phyloP scores from a whole-genome alignment of 1,140 invertebrate genomes.

The Formica selysi region DNA sequence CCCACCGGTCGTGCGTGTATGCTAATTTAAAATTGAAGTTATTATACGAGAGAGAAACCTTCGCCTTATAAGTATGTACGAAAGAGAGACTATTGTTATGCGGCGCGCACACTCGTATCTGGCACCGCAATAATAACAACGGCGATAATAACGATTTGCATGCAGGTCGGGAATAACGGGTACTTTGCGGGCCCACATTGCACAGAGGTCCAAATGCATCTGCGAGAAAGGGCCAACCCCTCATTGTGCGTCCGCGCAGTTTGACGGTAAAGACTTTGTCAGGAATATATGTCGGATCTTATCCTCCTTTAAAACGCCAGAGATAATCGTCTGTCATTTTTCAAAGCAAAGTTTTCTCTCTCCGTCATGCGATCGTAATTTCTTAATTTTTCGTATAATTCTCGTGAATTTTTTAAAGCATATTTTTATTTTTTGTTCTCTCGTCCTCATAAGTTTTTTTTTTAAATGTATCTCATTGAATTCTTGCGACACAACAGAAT shows the following conservation, averaged over 20 bases:
- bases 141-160: constrained; percentile 59
- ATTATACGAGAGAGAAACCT: background rate
- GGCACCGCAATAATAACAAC: constrained; percentile 58
- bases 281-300: constrained; percentile 34
- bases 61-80: background rate
- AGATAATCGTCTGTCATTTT: background rate
- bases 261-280: constrained; percentile 6
- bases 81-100: constrained; percentile 56
- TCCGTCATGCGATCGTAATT: background rate
- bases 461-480: no score
- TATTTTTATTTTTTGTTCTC: no score
- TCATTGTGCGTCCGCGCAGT: constrained; percentile 7
- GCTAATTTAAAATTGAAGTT: constrained; percentile 60
- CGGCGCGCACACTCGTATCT: constrained; percentile 36
- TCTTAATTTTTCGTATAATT: background rate
- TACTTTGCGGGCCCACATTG: background rate
- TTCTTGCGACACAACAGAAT: background rate
- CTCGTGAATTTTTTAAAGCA: background rate
- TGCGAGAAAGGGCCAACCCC: constrained; percentile 6
- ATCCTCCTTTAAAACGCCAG: constrained; percentile 6
- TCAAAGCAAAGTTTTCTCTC: background rate
- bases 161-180: constrained; percentile 51
- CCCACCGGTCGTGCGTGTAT: background rate
- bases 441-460: no score
- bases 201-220: constrained; percentile 11